A percentile compares a stretch with the other conserved stretches of the same genome.
These are phyloP conservation scores for Callaeas wilsoni DNA, from an alignment of 2,113 vertebrate genomes.

Conservation along the genomic window DNA sequence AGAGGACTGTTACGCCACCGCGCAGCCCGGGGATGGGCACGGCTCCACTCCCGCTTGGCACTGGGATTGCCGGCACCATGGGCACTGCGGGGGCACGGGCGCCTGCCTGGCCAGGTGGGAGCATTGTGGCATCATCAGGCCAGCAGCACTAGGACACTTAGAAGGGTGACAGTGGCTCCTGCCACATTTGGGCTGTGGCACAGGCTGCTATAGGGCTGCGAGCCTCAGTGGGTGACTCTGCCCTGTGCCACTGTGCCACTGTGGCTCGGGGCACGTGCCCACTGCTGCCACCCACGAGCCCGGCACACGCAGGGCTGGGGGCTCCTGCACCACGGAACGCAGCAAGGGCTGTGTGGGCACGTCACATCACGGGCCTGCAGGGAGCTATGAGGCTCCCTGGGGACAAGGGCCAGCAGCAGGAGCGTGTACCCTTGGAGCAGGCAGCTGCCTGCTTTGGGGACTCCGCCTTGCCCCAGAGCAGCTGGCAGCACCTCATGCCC, in stretches of 20 bases:
- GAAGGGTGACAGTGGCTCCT: neutral
- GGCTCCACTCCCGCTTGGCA: accelerated
- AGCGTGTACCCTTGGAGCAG: neutral
- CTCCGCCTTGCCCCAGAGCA: accelerated
- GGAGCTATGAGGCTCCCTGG: neutral
- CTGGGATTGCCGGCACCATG: accelerated
- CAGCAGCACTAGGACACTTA: accelerated
- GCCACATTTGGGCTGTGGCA: neutral
- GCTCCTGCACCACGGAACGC: accelerated
- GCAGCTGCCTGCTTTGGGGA: neutral
- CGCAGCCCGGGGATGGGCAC: neutral
- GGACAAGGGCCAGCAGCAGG: neutral
- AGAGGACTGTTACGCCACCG: neutral
- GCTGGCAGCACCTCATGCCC: accelerated
- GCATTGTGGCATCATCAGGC: accelerated
- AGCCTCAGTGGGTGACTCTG: accelerated
- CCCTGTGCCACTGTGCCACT: accelerated
- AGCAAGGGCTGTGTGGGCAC: accelerated
- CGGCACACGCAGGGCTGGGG: accelerated
- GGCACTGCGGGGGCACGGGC: accelerated
- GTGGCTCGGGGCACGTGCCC: accelerated
- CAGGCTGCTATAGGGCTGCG: accelerated
- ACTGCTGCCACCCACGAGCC: accelerated
- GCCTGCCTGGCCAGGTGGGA: neutral
- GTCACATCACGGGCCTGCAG: neutral